These are phyloP conservation scores for Pollenia amentaria DNA, from an alignment of 2,888 invertebrate species.

Conservation along the genomic window DNA sequence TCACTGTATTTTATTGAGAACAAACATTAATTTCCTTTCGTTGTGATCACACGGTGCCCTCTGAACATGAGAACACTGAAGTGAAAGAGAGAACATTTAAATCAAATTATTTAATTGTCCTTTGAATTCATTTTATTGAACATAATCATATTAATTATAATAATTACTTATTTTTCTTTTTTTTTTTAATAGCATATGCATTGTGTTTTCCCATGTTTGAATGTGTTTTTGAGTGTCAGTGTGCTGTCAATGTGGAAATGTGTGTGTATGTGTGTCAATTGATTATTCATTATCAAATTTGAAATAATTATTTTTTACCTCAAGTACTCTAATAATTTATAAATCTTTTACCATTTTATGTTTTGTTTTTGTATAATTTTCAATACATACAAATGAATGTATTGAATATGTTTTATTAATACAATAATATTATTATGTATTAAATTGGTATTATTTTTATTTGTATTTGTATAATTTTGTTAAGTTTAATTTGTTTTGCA, in stretches of 20 bases:
- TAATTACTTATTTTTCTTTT: slow-evolving; percentile 65
- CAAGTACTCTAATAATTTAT: slow-evolving; percentile 61
- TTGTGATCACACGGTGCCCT: slow-evolving; percentile 25
- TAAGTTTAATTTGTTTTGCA: slow-evolving; percentile 65
- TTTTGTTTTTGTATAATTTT: slow-evolving; percentile 47
- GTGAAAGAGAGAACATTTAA: slow-evolving; percentile 68
- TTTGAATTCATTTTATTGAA: slow-evolving; percentile 79
- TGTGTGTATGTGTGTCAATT: slow-evolving; percentile 44
- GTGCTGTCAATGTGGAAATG: slow-evolving; percentile 5
- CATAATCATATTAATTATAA: slow-evolving; percentile 79
- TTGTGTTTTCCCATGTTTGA: slow-evolving; percentile 33
- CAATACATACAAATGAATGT: slow-evolving; percentile 36
- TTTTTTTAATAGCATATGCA: slow-evolving; percentile 66
- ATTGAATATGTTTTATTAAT: slow-evolving; percentile 18
- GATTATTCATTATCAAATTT: slow-evolving; percentile 50
- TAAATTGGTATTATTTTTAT: slow-evolving; percentile 56
- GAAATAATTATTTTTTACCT: slow-evolving; percentile 59
- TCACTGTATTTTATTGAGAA: slow-evolving; percentile 48
- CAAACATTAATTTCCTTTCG: slow-evolving; percentile 47
- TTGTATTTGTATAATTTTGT: slow-evolving; percentile 61
- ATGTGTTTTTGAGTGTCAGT: slow-evolving; percentile 17
- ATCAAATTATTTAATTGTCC: slow-evolving; percentile 76
- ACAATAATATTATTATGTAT: slow-evolving; percentile 57
- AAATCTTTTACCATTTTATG: slow-evolving; percentile 45
- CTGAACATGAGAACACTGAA: neutral